Evolutionary conservation across 2,888 invertebrate species (phyloP).

Genomic region (Apamea crenata): DNA sequence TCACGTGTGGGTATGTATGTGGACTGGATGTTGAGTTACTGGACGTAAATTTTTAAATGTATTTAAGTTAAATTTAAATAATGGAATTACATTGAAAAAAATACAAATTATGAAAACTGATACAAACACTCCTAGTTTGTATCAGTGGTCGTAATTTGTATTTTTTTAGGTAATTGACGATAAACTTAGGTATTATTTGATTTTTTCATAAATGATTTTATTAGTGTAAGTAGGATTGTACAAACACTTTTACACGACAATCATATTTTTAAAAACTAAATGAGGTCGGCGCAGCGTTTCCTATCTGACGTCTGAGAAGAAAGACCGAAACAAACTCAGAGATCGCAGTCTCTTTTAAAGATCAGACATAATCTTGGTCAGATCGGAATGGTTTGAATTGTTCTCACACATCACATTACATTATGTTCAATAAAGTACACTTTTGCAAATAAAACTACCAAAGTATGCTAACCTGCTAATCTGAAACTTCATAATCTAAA

Average conservation of each 20-base stretch:
- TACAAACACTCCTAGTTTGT: no score
- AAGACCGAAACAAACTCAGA: not conserved
- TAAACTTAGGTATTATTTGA: not conserved
- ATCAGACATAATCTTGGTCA: not conserved
- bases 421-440: not conserved
- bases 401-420: not conserved
- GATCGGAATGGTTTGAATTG: not conserved
- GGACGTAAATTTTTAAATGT: conserved; percentile 9
- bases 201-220: not conserved
- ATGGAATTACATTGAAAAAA: no score
- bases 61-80: not conserved
- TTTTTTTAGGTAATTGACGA: not conserved
- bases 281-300: not conserved
- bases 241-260: not conserved
- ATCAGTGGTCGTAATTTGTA: not conserved
- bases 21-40: conserved; percentile 13
- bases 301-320: not conserved
- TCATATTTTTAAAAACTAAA: not conserved
- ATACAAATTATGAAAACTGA: no score
- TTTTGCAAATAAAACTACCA: not conserved
- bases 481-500: not conserved
- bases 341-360: not conserved
- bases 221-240: not conserved
- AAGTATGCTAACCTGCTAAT: not conserved
- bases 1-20: not conserved